Conservation (phyloP, 2,113 vertebrate species). For the Oophaga pumilio region DNA sequence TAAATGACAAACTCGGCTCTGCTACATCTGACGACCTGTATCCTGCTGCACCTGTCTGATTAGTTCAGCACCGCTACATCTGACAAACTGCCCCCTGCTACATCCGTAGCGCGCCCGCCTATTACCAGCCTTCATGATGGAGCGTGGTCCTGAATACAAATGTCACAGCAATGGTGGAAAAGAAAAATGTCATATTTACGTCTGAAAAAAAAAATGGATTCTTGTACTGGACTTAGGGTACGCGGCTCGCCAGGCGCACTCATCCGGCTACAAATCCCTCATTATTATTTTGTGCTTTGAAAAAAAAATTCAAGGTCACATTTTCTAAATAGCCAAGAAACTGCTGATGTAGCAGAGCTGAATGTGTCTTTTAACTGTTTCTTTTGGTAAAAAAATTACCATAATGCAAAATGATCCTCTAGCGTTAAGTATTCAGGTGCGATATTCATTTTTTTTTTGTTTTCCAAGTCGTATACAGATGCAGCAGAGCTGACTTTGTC, state of each 20-base stretch:
- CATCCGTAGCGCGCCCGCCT: not conserved
- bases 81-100: not conserved
- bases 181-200: not conserved
- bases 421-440: not conserved
- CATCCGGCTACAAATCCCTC: not conserved
- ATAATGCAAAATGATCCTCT: not conserved
- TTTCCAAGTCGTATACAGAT: not conserved
- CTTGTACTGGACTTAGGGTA: not conserved
- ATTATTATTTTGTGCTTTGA: not conserved
- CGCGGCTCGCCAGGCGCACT: not conserved
- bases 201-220: conserved; percentile 22
- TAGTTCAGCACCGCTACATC: not conserved
- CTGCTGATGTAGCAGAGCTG: conserved; percentile 1
- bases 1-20: not conserved
- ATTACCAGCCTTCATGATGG: not conserved
- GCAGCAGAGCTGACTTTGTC: not conserved
- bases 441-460: not conserved
- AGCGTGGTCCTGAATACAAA: conserved; percentile 18
- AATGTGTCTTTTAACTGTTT: not conserved
- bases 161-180: not conserved
- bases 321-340: not conserved
- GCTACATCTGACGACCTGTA: not conserved
- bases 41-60: not conserved
- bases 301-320: conserved; percentile 23
- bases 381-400: not conserved